Percentiles rank a stretch among this genome's conserved stretches.
phyloP scores from a whole-genome alignment of 2,113 vertebrate genomes.

The Eupsittula cactorum region DNA sequence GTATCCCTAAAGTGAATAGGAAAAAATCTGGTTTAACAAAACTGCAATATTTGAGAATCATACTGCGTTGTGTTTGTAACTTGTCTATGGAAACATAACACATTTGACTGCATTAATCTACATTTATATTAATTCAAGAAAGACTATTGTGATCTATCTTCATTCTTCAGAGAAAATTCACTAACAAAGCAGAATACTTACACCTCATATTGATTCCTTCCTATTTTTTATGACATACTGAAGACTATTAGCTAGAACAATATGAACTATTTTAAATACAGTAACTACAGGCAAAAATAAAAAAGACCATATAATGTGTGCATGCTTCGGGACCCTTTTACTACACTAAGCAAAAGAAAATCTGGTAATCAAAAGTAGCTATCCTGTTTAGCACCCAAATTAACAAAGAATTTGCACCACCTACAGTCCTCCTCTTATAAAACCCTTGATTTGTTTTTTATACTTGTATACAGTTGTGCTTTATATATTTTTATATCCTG shows the following conservation, averaged over 20 bases:
- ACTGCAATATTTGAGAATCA: not conserved
- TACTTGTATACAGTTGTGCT: not conserved
- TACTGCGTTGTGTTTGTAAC: not conserved
- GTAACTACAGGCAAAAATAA: not conserved
- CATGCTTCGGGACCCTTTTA: not conserved
- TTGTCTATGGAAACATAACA: not conserved
- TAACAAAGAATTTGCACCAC: not conserved
- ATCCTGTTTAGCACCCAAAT: not conserved
- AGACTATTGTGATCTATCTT: not conserved
- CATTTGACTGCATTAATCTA: conserved; percentile 27
- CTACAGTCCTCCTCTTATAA: not conserved
- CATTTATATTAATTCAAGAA: conserved; percentile 27
- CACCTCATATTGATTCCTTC: not conserved
- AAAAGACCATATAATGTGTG: not conserved
- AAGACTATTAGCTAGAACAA: not conserved
- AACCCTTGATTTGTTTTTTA: not conserved
- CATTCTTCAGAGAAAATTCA: conserved; percentile 16
- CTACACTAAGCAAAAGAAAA: not conserved
- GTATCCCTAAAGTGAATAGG: not conserved
- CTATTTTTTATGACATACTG: not conserved
- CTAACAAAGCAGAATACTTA: not conserved
- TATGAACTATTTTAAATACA: not conserved
- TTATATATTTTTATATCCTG: not conserved
- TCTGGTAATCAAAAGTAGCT: not conserved
- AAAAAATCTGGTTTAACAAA: not conserved